phyloP scores from a whole-genome alignment of 2,888 invertebrate genomes.

The Sarcophaga caerulescens region DNA sequence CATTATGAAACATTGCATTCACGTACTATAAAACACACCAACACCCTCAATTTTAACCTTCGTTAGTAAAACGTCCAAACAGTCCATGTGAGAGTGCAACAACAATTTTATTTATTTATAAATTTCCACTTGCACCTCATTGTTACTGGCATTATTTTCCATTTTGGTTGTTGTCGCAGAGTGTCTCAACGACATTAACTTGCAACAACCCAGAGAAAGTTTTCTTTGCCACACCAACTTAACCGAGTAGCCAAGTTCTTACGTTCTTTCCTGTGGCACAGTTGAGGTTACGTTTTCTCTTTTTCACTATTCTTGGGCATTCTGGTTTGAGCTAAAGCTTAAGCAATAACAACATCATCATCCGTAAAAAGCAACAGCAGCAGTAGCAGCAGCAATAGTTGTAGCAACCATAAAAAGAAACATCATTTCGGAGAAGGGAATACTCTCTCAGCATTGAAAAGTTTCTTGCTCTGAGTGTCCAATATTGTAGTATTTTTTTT shows the following conservation, averaged over 20 bases:
- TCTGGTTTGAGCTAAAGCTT: background rate
- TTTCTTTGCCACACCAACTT: constrained; percentile 42
- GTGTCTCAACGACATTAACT: constrained; percentile 23
- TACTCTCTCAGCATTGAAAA: constrained; percentile 11
- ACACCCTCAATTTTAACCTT: background rate
- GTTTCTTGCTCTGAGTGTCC: constrained; percentile 51
- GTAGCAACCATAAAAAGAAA: constrained; percentile 15
- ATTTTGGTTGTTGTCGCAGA: background rate
- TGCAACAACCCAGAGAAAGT: constrained; percentile 9
- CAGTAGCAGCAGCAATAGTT: constrained; percentile 7
- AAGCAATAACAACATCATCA: constrained; percentile 20
- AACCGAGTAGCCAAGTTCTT: constrained; percentile 51
- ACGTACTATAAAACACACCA: too few species aligned
- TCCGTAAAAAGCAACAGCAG: constrained; percentile 16
- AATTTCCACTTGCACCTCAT: constrained; percentile 19
- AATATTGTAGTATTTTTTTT: constrained; percentile 9
- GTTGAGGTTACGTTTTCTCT: constrained; percentile 19
- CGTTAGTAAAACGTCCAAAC: background rate
- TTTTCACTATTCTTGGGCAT: background rate
- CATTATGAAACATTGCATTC: too few species aligned
- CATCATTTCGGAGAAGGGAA: constrained; percentile 44
- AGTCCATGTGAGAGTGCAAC: background rate
- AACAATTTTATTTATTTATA: constrained; percentile 52
- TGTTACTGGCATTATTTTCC: background rate
- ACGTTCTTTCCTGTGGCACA: constrained; percentile 39